Conservation (phyloP, 2,113 vertebrate genomes). For the Scortum barcoo region DNA sequence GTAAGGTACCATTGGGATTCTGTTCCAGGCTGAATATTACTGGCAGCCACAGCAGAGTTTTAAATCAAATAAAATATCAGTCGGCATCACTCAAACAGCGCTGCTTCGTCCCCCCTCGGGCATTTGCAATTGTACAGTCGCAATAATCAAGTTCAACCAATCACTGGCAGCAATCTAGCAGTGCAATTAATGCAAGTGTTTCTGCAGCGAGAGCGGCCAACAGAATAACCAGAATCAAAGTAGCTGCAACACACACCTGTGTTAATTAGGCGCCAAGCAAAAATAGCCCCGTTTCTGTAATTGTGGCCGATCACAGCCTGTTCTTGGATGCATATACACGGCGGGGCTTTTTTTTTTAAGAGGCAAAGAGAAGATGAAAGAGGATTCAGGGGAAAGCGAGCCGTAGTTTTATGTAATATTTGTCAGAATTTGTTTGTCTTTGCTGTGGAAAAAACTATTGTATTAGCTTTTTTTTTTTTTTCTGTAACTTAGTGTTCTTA, state of each 20-base stretch:
- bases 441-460: not conserved
- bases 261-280: not conserved
- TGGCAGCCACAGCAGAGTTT: slow-evolving; percentile 23
- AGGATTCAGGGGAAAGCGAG: not conserved
- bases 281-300: not conserved
- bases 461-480: too few relatives aligned
- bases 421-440: not conserved
- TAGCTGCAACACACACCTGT: not conserved
- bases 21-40: slow-evolving; percentile 13
- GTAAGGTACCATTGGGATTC: not conserved
- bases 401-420: not conserved
- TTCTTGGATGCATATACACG: not conserved
- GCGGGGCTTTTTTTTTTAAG: not conserved
- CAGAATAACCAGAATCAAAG: not conserved
- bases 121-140: not conserved
- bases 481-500: not conserved
- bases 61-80: slow-evolving; percentile 29
- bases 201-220: not conserved
- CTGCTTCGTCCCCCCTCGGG: slow-evolving; percentile 10
- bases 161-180: slow-evolving; percentile 23
- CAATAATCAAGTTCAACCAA: slow-evolving; percentile 21
- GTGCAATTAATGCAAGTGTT: slow-evolving; percentile 15
- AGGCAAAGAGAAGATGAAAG: not conserved
- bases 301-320: not conserved
- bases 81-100: slow-evolving; percentile 20